phyloP scores from a whole-genome alignment of 1,140 invertebrate genomes.

The Eriosoma lanigerum region DNA sequence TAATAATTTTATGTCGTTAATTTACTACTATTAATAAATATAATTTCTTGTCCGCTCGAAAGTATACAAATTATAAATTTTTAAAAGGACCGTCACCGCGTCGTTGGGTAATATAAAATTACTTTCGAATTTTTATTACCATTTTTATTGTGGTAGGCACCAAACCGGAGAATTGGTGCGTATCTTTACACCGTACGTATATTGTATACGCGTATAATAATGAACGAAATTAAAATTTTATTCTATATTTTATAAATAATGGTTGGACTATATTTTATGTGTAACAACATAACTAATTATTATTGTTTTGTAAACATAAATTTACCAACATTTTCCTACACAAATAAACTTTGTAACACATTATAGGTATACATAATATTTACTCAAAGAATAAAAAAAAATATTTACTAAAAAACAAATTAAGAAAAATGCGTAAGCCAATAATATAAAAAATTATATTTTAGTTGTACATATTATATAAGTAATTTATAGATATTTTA shows the following conservation, averaged over 20 bases:
- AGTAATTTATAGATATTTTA: too few relatives aligned
- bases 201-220: background rate
- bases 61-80: slow-evolving; percentile 20
- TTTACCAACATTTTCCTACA: too few relatives aligned
- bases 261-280: background rate
- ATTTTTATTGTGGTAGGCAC: background rate
- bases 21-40: background rate
- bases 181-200: background rate
- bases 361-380: too few relatives aligned
- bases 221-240: background rate
- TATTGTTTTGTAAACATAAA: too few relatives aligned
- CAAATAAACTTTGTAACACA: too few relatives aligned
- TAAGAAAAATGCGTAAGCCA: background rate
- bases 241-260: background rate
- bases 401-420: background rate
- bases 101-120: background rate
- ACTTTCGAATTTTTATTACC: slow-evolving; percentile 4
- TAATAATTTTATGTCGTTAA: background rate
- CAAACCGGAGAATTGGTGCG: background rate
- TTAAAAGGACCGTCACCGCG: background rate
- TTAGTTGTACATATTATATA: too few relatives aligned
- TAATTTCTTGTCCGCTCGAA: background rate
- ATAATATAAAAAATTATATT: too few relatives aligned
- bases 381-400: background rate
- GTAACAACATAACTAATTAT: background rate